These are phyloP conservation scores for Ascaphus truei DNA, from an alignment of 2,113 vertebrate genomes.

Conservation along the genomic window DNA sequence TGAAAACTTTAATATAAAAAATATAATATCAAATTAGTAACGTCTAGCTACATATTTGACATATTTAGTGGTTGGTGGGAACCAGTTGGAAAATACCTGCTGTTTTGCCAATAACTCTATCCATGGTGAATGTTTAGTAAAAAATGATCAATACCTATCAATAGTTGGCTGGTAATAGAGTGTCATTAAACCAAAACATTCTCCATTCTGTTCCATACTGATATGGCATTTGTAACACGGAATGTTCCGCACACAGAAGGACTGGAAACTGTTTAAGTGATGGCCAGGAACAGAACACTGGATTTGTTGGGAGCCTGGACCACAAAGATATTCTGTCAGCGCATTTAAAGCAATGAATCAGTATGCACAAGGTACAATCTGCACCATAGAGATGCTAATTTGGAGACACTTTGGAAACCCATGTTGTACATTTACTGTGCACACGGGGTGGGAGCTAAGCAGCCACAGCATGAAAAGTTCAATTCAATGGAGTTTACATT, in stretches of 20 bases:
- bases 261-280: slow-evolving; percentile 55
- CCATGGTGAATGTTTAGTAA: too few relatives aligned
- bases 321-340: slow-evolving; percentile 80
- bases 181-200: too few relatives aligned
- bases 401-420: slow-evolving; percentile 62
- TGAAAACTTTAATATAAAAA: too few relatives aligned
- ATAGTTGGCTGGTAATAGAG: too few relatives aligned
- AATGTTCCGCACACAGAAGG: neutral
- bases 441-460: slow-evolving; percentile 62
- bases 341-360: slow-evolving; percentile 77
- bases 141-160: too few relatives aligned
- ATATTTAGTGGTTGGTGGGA: too few relatives aligned
- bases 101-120: too few relatives aligned
- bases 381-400: slow-evolving; percentile 85
- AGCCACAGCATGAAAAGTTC: slow-evolving; percentile 45
- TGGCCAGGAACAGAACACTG: slow-evolving; percentile 68
- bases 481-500: slow-evolving; percentile 39
- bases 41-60: too few relatives aligned
- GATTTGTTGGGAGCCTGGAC: slow-evolving; percentile 70
- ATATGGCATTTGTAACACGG: neutral
- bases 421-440: slow-evolving; percentile 75
- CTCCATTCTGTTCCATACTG: neutral
- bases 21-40: too few relatives aligned
- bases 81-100: too few relatives aligned
- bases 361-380: slow-evolving; percentile 75